Conservation (phyloP, 2,113 vertebrate species). For the Bos javanicus region DNA sequence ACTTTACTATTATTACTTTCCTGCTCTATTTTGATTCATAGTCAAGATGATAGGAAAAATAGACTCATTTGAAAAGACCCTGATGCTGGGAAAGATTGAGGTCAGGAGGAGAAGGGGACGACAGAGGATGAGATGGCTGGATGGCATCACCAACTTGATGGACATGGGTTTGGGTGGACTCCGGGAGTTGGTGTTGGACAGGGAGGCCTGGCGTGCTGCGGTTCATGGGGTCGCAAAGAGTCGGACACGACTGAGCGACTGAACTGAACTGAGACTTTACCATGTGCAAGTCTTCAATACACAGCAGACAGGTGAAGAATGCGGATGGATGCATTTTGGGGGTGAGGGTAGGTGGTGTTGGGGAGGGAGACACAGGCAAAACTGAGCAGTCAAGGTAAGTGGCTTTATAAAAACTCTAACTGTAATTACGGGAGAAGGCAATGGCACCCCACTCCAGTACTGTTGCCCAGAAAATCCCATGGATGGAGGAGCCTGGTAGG, state of each 20-base stretch:
- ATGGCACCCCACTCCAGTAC: no score
- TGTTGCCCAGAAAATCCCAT: no score
- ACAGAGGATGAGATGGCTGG: no score
- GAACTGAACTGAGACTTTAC: not conserved
- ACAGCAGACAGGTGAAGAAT: not conserved
- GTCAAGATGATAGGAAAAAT: not conserved
- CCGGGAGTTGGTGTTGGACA: no score
- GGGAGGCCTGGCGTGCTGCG: rapidly evolving
- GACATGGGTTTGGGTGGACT: no score
- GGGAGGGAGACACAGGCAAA: not conserved
- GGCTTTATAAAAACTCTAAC: not conserved
- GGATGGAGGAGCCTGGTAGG: no score
- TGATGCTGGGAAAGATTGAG: no score
- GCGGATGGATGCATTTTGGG: not conserved
- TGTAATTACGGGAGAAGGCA: not conserved
- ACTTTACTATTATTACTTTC: not conserved
- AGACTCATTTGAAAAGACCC: not conserved
- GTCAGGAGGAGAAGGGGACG: no score
- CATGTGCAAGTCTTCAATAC: not conserved
- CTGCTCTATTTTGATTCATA: not conserved
- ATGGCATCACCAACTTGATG: no score
- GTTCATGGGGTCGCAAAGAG: no score
- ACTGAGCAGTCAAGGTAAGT: not conserved
- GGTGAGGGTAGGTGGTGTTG: not conserved
- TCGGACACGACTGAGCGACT: no score